phyloP scores from a whole-genome alignment of 2,797 vertebrate species.

The Eulemur rubriventer region DNA sequence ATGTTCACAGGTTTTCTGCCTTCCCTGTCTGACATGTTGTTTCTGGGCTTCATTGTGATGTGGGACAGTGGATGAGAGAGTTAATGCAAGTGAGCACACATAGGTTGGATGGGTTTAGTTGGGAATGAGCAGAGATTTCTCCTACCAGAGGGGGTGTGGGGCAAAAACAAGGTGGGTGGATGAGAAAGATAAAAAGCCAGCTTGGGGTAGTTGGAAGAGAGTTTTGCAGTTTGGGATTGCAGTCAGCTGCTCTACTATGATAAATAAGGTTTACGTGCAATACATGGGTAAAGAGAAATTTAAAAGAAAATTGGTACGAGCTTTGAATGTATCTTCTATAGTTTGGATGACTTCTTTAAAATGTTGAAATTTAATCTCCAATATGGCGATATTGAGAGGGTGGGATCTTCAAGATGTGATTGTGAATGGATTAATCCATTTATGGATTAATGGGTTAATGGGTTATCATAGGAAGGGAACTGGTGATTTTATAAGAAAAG shows the following conservation, averaged over 20 bases:
- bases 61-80: background rate
- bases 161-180: no score
- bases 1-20: background rate
- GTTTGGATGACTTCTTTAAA: background rate
- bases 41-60: background rate
- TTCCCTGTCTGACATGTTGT: background rate
- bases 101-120: background rate
- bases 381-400: background rate
- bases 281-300: background rate
- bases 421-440: background rate
- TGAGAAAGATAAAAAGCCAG: background rate
- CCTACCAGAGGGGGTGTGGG: background rate
- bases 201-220: background rate
- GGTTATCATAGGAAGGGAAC: background rate
- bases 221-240: background rate
- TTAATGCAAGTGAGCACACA: background rate
- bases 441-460: background rate
- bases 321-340: background rate
- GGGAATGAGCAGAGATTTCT: background rate
- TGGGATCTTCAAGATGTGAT: background rate
- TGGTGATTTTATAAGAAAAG: background rate
- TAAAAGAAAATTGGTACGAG: background rate
- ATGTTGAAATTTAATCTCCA: background rate
- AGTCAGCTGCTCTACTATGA: background rate
- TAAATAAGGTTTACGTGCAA: background rate